phyloP scores from a whole-genome alignment of 23 tunicate genomes.

The Styela clava region DNA sequence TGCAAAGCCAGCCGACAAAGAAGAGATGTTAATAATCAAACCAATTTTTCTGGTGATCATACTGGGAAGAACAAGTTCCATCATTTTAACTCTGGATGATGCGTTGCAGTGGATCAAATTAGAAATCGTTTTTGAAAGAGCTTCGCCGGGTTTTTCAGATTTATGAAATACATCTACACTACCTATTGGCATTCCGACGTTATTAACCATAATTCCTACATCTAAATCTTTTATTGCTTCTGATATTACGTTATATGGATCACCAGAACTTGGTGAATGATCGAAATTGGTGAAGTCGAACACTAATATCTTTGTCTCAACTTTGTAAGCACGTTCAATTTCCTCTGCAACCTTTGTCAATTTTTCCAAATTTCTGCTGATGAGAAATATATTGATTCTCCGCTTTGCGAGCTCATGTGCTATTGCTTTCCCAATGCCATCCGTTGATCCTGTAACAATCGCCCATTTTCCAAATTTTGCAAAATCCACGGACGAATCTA shows the following conservation, averaged over 20 bases:
- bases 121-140: slow-evolving; percentile 18
- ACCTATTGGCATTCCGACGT: slow-evolving; percentile 39
- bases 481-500: slow-evolving; percentile 36
- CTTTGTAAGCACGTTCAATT: slow-evolving; percentile 31
- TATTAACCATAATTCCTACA: slow-evolving; percentile 55
- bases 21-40: slow-evolving; percentile 64
- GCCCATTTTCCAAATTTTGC: slow-evolving; percentile 68
- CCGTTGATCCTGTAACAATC: slow-evolving; percentile 79
- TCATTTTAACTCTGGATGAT: slow-evolving; percentile 46
- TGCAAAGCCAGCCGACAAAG: slow-evolving; percentile 42
- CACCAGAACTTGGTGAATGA: neutral
- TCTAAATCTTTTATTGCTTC: slow-evolving; percentile 32
- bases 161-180: slow-evolving; percentile 28
- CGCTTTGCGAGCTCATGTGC: slow-evolving; percentile 49
- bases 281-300: slow-evolving; percentile 51
- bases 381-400: slow-evolving; percentile 63
- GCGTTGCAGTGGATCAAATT: slow-evolving; percentile 27
- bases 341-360: slow-evolving; percentile 36
- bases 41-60: slow-evolving; percentile 45
- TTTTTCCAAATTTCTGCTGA: slow-evolving; percentile 63
- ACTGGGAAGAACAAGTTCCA: slow-evolving; percentile 42
- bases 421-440: slow-evolving; percentile 75
- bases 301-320: slow-evolving; percentile 34
- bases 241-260: slow-evolving; percentile 43
- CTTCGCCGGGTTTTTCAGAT: neutral